phyloP scores from a whole-genome alignment of 2,888 invertebrate genomes.

The Agrochola lychnidis region DNA sequence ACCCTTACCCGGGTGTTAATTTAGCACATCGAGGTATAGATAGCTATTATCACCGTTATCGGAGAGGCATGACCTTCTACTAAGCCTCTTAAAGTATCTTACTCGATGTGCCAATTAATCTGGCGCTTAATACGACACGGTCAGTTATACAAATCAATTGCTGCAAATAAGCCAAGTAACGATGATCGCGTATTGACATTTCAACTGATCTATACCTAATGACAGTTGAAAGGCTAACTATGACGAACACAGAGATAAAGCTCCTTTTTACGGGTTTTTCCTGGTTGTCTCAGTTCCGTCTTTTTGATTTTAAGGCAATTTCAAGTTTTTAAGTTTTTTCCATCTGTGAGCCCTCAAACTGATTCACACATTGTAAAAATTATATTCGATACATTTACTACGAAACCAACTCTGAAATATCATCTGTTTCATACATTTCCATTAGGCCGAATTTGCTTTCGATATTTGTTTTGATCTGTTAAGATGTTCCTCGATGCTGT shows the following conservation, averaged over 20 bases:
- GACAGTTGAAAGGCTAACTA: too few relatives aligned
- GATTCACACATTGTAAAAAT: neutral
- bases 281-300: neutral
- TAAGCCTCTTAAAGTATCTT: neutral
- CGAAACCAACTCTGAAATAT: too few relatives aligned
- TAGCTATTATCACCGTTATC: neutral
- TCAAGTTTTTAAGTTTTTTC: neutral
- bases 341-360: neutral
- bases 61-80: neutral
- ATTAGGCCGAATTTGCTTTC: neutral
- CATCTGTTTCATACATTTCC: neutral
- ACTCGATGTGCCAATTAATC: neutral
- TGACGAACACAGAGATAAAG: neutral
- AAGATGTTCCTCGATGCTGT: neutral
- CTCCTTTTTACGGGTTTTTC: neutral
- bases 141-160: neutral
- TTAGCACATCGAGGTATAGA: neutral
- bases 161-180: neutral
- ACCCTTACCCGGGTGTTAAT: neutral
- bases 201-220: neutral
- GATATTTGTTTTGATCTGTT: neutral
- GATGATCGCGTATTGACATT: neutral
- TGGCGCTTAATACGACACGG: neutral
- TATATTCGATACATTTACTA: neutral
- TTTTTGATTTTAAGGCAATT: neutral